Conservation (phyloP, 37 sponge, comb jelly and placozoan genomes). For the Oscarella lobularis region DNA sequence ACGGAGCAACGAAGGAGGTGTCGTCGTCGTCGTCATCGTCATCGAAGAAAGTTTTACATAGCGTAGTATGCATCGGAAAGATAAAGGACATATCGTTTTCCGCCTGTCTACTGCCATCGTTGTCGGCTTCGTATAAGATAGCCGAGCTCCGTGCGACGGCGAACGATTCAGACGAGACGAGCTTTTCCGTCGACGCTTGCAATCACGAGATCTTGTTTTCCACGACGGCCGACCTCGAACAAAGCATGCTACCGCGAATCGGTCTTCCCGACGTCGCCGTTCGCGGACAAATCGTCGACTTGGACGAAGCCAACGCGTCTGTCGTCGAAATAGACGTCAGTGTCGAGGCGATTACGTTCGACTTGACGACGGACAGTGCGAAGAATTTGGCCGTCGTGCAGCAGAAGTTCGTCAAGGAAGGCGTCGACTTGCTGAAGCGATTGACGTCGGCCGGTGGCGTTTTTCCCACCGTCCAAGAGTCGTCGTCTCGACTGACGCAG, state of each 20-base stretch:
- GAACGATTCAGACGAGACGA: too few relatives aligned
- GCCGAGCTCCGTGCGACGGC: too few relatives aligned
- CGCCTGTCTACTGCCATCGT: neutral
- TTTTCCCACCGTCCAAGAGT: too few relatives aligned
- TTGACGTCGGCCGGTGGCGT: too few relatives aligned
- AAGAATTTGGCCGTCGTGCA: neutral
- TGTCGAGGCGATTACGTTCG: neutral
- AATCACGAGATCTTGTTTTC: too few relatives aligned
- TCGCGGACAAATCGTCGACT: neutral
- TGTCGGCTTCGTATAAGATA: neutral
- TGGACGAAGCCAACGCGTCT: neutral
- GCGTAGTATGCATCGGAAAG: neutral
- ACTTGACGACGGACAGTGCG: neutral
- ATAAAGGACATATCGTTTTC: neutral
- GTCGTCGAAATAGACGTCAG: neutral
- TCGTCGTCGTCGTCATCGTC: too few relatives aligned
- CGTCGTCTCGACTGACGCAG: too few relatives aligned
- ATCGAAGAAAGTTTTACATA: too few relatives aligned
- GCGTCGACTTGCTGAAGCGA: neutral
- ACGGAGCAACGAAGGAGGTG: too few relatives aligned
- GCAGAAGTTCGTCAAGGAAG: neutral
- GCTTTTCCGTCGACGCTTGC: too few relatives aligned
- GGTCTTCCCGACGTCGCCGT: neutral
- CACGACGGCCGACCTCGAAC: neutral
- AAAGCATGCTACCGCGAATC: neutral